Conservation (phyloP, 2,888 invertebrate genomes). For the Chloroclysta siterata region DNA sequence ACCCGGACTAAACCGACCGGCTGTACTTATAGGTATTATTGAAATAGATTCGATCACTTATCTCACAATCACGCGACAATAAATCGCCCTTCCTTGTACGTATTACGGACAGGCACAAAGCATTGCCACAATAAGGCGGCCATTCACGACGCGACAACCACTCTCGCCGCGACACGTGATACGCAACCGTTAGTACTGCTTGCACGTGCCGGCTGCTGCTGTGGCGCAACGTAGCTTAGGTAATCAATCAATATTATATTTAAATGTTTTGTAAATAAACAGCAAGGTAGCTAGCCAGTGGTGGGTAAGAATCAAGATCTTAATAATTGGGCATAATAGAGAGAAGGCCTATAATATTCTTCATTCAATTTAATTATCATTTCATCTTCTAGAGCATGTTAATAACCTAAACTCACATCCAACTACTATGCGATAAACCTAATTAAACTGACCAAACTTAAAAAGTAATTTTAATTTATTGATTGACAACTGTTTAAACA, state of each 20-base stretch:
- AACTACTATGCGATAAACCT: no score
- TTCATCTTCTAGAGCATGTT: no score
- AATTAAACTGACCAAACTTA: no score
- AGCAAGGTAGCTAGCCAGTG: no score
- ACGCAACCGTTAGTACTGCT: slow-evolving; percentile 40
- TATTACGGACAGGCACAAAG: slow-evolving; percentile 28
- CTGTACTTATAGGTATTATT: neutral
- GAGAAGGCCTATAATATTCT: no score
- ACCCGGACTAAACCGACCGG: neutral
- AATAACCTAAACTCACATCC: no score
- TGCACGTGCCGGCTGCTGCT: neutral
- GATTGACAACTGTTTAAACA: no score
- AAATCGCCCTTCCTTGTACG: slow-evolving; percentile 38
- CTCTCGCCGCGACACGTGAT: slow-evolving; percentile 45
- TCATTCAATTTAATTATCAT: no score
- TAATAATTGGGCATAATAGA: no score
- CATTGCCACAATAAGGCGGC: slow-evolving; percentile 46
- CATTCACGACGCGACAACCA: slow-evolving; percentile 31
- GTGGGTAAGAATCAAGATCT: no score
- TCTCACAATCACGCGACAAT: slow-evolving; percentile 32
- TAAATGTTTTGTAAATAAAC: no score
- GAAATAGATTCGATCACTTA: slow-evolving; percentile 22
- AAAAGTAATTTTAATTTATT: no score
- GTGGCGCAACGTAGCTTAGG: slow-evolving; percentile 2
- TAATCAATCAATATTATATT: neutral